These are phyloP conservation scores for Sicus ferrugineus DNA, from an alignment of 2,888 invertebrate species.

Conservation along the genomic window DNA sequence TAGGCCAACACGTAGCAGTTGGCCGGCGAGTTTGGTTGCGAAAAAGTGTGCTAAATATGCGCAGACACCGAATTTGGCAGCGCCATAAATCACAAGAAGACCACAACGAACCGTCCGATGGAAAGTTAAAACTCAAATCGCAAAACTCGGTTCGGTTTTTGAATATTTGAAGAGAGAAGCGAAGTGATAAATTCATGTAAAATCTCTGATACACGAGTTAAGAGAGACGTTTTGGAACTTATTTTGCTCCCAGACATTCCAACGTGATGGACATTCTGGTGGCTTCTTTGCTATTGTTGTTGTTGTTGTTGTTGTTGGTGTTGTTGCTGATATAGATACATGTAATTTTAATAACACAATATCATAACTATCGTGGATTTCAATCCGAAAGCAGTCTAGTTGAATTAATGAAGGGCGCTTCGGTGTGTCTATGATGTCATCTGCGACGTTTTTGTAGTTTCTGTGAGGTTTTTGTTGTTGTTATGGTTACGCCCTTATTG, in stretches of 20 bases:
- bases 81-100: not conserved
- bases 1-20: no score
- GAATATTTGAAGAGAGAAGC: not conserved
- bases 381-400: not conserved
- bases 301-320: not conserved
- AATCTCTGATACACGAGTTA: not conserved
- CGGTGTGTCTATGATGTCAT: not conserved
- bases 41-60: not conserved
- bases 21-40: not conserved
- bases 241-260: not conserved
- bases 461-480: no score
- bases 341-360: not conserved
- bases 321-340: not conserved
- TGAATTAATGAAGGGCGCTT: not conserved
- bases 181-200: not conserved
- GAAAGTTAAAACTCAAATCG: not conserved
- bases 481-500: no score
- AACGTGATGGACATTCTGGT: not conserved
- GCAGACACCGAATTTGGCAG: not conserved
- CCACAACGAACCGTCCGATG: not conserved
- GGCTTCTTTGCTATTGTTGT: not conserved
- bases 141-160: not conserved
- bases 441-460: not conserved
- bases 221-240: not conserved
- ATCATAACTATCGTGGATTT: not conserved